Percentiles rank a stretch among this genome's conserved stretches.
Evolutionary conservation across 2,797 vertebrate species (phyloP).

Genomic region (Galago senegalensis): DNA sequence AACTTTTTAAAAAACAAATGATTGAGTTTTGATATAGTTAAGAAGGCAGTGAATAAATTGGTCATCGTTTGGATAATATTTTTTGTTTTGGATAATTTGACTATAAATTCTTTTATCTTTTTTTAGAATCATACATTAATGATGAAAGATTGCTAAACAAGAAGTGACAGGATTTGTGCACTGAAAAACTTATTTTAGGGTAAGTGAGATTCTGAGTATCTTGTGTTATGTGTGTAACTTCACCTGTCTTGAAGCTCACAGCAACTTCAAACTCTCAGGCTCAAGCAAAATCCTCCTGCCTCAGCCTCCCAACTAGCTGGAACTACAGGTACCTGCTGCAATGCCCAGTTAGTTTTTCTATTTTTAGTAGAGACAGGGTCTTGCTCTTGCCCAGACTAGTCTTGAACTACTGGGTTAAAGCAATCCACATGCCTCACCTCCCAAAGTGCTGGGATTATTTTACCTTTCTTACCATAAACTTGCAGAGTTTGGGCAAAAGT

Average conservation of each 20-base stretch:
- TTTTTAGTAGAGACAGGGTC: too few species aligned
- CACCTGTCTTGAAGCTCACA: background rate
- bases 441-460: background rate
- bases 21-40: background rate
- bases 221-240: background rate
- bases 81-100: background rate
- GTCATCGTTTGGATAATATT: background rate
- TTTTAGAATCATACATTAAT: background rate
- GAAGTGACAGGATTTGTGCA: background rate
- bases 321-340: too few species aligned
- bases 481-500: background rate
- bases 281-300: too few species aligned
- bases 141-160: background rate
- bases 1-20: background rate
- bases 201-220: background rate
- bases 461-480: background rate
- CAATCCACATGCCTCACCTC: too few species aligned
- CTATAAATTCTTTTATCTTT: background rate
- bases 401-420: too few species aligned
- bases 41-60: background rate
- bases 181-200: background rate
- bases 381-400: too few species aligned
- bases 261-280: too few species aligned
- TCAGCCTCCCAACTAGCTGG: too few species aligned
- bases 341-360: too few species aligned